phyloP scores from a whole-genome alignment of 1,140 invertebrate genomes.

The Drosophila truncata region DNA sequence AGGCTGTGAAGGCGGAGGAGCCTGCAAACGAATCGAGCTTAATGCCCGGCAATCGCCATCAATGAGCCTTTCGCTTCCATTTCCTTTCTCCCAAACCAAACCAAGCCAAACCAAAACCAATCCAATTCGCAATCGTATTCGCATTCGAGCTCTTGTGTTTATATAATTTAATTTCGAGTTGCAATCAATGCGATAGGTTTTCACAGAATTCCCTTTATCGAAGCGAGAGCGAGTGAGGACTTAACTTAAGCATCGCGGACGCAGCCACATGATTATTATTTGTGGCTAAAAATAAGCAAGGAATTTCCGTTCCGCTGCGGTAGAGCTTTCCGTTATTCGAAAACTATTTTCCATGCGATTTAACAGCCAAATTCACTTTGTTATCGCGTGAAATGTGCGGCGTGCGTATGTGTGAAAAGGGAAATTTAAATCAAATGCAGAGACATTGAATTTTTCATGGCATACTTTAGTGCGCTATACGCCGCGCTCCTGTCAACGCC shows the following conservation, averaged over 20 bases:
- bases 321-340: conserved; percentile 39
- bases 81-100: not conserved
- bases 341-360: conserved; percentile 80
- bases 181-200: conserved; percentile 78
- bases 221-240: conserved; percentile 21
- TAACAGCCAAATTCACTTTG: conserved; percentile 75
- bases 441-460: conserved; percentile 76
- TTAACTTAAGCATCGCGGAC: conserved; percentile 45
- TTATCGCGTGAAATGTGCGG: conserved; percentile 51
- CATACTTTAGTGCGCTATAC: conserved; percentile 61
- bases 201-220: conserved; percentile 38
- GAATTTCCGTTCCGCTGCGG: conserved; percentile 29
- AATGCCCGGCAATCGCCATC: conserved; percentile 73
- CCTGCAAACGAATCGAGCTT: conserved; percentile 51
- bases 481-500: conserved; percentile 47
- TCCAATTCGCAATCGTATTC: conserved; percentile 45
- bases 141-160: conserved; percentile 63
- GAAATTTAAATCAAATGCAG: conserved; percentile 80
- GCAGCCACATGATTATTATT: conserved; percentile 56
- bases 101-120: conserved; percentile 6
- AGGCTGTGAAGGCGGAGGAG: conserved; percentile 30
- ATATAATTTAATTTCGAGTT: conserved; percentile 80
- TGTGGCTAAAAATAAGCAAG: conserved; percentile 66
- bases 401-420: conserved; percentile 59
- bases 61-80: conserved; percentile 44